Conservation (phyloP, 2,113 vertebrate species). For the Narcine bancroftii region DNA sequence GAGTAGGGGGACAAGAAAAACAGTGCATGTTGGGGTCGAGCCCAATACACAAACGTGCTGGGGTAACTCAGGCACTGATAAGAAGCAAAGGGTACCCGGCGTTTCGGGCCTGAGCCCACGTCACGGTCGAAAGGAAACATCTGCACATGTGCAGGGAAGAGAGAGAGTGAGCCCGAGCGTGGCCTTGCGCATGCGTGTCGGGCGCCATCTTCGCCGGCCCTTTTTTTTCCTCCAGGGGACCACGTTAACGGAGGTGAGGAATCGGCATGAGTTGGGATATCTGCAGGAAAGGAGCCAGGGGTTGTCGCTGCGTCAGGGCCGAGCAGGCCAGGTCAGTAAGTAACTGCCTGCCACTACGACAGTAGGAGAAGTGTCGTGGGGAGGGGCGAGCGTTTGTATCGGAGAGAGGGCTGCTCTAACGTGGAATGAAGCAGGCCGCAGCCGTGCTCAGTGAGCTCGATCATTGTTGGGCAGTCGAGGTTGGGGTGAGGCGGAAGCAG, state of each 20-base stretch:
- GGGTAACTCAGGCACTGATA: too few relatives aligned
- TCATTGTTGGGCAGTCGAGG: neutral
- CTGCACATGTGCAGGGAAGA: too few relatives aligned
- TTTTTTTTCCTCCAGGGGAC: neutral
- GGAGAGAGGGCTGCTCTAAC: neutral
- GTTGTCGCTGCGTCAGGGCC: neutral
- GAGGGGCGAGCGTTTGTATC: neutral
- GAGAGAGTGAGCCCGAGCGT: too few relatives aligned
- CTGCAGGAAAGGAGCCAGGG: too few relatives aligned
- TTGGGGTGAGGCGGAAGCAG: neutral
- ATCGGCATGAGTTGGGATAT: rapidly evolving
- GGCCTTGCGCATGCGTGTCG: neutral
- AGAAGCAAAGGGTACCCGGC: too few relatives aligned
- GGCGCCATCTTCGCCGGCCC: slow-evolving; percentile 12
- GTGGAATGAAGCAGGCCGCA: too few relatives aligned
- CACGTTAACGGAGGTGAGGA: neutral
- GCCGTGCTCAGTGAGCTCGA: neutral
- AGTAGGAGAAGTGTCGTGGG: neutral
- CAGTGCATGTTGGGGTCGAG: too few relatives aligned
- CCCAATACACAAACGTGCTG: too few relatives aligned
- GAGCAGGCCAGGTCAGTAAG: neutral
- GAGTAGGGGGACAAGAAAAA: too few relatives aligned
- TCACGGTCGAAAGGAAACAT: too few relatives aligned
- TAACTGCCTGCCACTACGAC: neutral
- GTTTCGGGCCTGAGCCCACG: too few relatives aligned